Evolutionary conservation across 2,888 invertebrate genomes (phyloP), one percentile per base, ranked within the genome.

Genomic region (Drosophila maculinotata): DNA sequence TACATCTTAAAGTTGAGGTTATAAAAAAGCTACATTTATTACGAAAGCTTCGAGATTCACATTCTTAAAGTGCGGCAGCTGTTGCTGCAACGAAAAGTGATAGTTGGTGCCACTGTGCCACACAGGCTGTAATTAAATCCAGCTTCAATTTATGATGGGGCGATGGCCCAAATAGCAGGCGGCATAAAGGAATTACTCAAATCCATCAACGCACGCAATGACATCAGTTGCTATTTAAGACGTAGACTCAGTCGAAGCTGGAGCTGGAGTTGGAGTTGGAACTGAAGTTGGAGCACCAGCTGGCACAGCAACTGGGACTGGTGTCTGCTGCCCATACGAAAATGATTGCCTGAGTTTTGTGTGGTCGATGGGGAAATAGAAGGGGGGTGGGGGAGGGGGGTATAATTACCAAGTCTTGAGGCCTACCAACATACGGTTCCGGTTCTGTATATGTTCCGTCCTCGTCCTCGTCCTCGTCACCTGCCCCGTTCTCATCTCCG

Each of bases 141-240:
- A 78, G 68, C 76, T 73, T 80, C 80, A 80, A 80, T 83, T 83
- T 81, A 67, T 78, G 76, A 57, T 38, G 68, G 30, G 45, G 35
- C 56, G 31, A 31, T 49, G 67, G 35, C 57, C 63, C 70, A 62
- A 79, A 73, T 62, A 56, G 62, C 71, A 65, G 57, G 44, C 59
- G 67, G 63, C 64, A 74, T 74, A 68, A 76, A 73, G 81, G 73
- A 79, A 81, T 81, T 73, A 73, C 82, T 58, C 59, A 59, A 76
- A 82, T 80, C 79, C 79, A 80, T 80, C 82, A 81, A 62, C 60
- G 54, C 69, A 74, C 67, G 71, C 58, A 74, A 71, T 74, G 79
- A 76, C 67, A 79, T 64, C 71, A 82, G 69, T 35, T n/a, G n/a
- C n/a, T n/a, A n/a, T n/a, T n/a, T n/a, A n/a, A n/a, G n/a, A n/a